Evolutionary conservation across 2,797 vertebrate genomes (phyloP).

Genomic region (Glyptemys insculpta): DNA sequence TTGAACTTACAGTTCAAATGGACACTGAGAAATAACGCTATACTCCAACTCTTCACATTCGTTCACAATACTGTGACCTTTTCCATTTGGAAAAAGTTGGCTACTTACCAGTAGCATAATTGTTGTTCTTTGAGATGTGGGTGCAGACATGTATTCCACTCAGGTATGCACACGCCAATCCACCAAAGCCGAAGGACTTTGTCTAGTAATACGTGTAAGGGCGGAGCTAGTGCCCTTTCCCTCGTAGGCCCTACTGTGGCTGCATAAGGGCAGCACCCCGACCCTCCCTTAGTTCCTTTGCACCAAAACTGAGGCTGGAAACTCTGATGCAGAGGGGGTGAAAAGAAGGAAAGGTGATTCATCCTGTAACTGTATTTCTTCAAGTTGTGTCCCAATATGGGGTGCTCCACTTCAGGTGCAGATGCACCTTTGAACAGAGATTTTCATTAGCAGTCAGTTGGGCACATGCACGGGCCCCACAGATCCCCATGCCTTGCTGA

Average conservation of each 20-base stretch:
- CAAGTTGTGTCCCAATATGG: background rate
- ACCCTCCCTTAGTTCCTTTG: background rate
- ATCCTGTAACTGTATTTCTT: background rate
- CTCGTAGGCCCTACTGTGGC: background rate
- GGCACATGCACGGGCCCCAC: background rate
- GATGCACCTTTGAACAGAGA: background rate
- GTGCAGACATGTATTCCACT: background rate
- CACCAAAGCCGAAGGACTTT: background rate
- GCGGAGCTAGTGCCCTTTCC: background rate
- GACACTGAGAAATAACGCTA: background rate
- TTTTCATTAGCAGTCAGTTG: background rate
- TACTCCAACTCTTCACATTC: background rate
- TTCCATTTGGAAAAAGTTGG: background rate
- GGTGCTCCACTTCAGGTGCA: background rate
- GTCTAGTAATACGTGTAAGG: background rate
- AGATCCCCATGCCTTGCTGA: background rate
- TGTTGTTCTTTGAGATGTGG: background rate
- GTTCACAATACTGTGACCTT: background rate
- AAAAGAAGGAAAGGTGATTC: background rate
- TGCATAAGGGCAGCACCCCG: background rate
- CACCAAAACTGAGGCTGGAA: background rate
- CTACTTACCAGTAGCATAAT: background rate
- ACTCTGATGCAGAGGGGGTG: background rate
- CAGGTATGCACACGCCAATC: background rate
- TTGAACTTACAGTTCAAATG: background rate